Evolutionary conservation across 2,888 invertebrate genomes (phyloP), one percentile per base, ranked within the genome.

Genomic region (Sinhomidia bicolor): DNA sequence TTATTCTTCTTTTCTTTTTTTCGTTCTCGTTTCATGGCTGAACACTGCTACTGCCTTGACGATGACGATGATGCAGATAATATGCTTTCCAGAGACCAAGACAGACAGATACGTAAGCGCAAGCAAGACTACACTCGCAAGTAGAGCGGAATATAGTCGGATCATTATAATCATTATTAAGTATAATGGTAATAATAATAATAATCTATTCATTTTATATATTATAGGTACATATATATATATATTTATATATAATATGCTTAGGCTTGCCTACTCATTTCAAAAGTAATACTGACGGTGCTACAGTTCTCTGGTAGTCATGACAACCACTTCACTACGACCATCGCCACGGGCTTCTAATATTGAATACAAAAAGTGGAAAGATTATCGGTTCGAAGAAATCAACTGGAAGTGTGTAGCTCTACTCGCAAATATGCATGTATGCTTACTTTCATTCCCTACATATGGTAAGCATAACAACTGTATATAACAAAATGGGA

Each of bases 51-150:
- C 36, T 47, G 54, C 54, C 29, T 47, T 74, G 74, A 74, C 23
- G 78, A 79, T 79, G 54, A 57, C 23, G 54, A 60, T 32, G 60
- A 36, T 57, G 60, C 60, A 79, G 79, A 60, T 79, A 79, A 79
- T 79, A 79, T 60, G 57, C 60, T 60, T 79, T 41, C 79, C 57
- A 79, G 79, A 79, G 32, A 32, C 54, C 17, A 78, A 54, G 60
- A 60, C 9, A 36, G 79, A 79, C 23, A 57, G 36, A 36, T 29
- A 51, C n/a, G 23, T n/a, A 26, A 0, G n/a, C 12, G 17, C 14
- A 32, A 2, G 9, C 14, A 32, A 2, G 1, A 1, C n/a, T 23
- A 1, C 6, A 20, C n/a, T n/a, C 7, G 17, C 20, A 32, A 32
- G 23, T n/a, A 44, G 10, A 51, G n/a, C 32, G 36, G n/a, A n/a